These are phyloP conservation scores for Zaprionus bogoriensis DNA, from an alignment of 2,888 invertebrate species.

Conservation along the genomic window DNA sequence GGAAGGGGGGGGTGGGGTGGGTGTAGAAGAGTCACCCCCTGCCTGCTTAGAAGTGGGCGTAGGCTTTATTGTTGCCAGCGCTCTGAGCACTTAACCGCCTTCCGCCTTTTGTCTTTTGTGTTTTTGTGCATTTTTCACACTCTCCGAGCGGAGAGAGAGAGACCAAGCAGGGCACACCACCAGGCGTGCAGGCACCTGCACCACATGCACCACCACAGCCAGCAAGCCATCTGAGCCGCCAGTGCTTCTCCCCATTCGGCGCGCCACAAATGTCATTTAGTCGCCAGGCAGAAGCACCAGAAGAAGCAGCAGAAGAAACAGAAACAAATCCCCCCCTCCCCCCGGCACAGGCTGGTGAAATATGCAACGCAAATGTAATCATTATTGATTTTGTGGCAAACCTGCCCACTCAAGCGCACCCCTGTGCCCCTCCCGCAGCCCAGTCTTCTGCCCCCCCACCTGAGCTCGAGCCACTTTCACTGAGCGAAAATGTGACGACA, in stretches of 20 bases:
- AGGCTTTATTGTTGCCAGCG: constrained; percentile 51
- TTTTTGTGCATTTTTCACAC: constrained; percentile 61
- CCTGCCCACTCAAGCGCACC: constrained; percentile 33
- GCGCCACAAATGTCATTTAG: constrained; percentile 65
- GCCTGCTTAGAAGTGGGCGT: constrained; percentile 52
- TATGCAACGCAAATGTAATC: constrained; percentile 77
- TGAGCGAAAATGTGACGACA: constrained; percentile 23
- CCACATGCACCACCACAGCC: constrained; percentile 17
- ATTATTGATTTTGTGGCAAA: constrained; percentile 73
- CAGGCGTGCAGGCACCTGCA: constrained; percentile 1
- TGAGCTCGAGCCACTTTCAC: constrained; percentile 31
- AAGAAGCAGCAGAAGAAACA: not conserved
- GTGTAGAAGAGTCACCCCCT: too few relatives aligned
- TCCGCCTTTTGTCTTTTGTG: constrained; percentile 70
- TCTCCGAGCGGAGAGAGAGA: constrained; percentile 20
- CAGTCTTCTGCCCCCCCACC: not conserved
- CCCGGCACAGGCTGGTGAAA: constrained; percentile 56
- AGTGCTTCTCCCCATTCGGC: constrained; percentile 6
- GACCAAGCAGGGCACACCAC: constrained; percentile 5
- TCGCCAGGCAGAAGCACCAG: constrained; percentile 5
- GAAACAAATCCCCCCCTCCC: constrained; percentile 24
- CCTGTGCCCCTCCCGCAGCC: not conserved
- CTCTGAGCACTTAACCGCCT: constrained; percentile 78
- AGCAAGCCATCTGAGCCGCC: constrained; percentile 46
- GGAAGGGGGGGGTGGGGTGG: not conserved